Evolutionary conservation across 2,113 vertebrate species (phyloP), one percentile per base, ranked within the genome.

Genomic region (Pseudonaja textilis): DNA sequence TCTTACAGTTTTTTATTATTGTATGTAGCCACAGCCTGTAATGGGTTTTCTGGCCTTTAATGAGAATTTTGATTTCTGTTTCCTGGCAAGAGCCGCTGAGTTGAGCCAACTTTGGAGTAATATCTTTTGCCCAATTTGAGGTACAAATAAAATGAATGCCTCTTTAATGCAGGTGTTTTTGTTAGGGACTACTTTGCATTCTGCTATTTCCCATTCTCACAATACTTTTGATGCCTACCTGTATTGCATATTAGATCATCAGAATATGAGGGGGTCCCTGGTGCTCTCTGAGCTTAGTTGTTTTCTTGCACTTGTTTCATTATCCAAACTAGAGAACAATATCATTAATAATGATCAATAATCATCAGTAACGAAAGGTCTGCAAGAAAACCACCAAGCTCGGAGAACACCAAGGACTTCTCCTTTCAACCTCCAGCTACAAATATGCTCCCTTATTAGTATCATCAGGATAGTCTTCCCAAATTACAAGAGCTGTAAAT

Each of bases 11-110:
- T 50, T 16, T 0, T 23, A 39, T 1, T 56, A 90, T 87, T 91
- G 96, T 92, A 90, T 93, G 81, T 96, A 96, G 91, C 42, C 95
- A 96, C 91, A 95, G 89, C 95, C 96, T 91, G 93, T 90, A 95
- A 92, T 89, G 91, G 23, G 69, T 93, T 91, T 86, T 64, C 87
- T 96, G 95, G n/a, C 89, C 81, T 94, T 95, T 95, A 95, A 94
- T 90, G 92, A 81, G 25, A 87, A 91, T 96, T 97, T 90, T 96
- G 93, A 95, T 95, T 96, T 95, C 0, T 23, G 95, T 95, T 95
- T 93, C 69, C 90, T 94, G 93, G 91, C n/a, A 74, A 94, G 90
- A 18, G 95, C 94, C 95, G 88, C 94, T 95, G 88, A 96, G 93
- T 96, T 94, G 69, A 95, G 69, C 85, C 93, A 39, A 20, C 87